A percentile compares a stretch with the other conserved stretches of the same genome.
Evolutionary conservation across 2,113 vertebrate genomes (phyloP).

Genomic region (Phycodurus eques): DNA sequence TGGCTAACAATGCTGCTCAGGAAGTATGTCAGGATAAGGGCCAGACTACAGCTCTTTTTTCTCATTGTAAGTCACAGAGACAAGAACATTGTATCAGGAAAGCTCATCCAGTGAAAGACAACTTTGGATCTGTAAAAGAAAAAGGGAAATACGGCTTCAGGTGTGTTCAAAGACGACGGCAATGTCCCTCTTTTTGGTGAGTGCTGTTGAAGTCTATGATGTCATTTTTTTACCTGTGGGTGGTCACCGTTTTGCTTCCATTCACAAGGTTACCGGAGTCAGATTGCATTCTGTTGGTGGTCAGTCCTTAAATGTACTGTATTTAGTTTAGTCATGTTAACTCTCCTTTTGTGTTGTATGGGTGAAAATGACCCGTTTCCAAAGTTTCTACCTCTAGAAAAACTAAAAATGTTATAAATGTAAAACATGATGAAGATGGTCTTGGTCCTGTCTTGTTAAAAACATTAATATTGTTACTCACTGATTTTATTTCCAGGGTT

Average conservation of each 20-base stretch:
- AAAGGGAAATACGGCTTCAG: conserved; percentile 44
- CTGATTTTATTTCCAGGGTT: too few relatives aligned
- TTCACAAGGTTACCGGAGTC: conserved; percentile 1
- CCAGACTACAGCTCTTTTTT: conserved; percentile 50
- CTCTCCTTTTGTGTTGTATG: too few relatives aligned
- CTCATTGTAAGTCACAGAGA: conserved; percentile 36
- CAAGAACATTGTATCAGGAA: conserved; percentile 24
- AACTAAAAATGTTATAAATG: too few relatives aligned
- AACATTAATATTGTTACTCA: too few relatives aligned
- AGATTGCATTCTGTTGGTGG: too few relatives aligned
- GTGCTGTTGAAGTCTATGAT: conserved; percentile 39
- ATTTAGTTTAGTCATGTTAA: too few relatives aligned
- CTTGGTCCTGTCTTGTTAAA: too few relatives aligned
- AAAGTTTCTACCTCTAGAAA: too few relatives aligned
- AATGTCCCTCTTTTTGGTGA: conserved; percentile 69
- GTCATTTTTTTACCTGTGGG: conserved; percentile 27
- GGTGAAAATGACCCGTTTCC: too few relatives aligned
- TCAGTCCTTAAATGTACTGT: too few relatives aligned
- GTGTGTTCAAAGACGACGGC: conserved; percentile 52
- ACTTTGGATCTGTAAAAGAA: conserved; percentile 44
- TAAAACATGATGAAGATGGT: too few relatives aligned
- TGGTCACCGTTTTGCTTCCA: conserved; percentile 27
- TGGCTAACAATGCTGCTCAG: conserved; percentile 65
- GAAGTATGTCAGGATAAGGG: conserved; percentile 69
- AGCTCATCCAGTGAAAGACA: conserved; percentile 24